phyloP scores from a whole-genome alignment of 2,797 vertebrate genomes.

The Apodemus agrarius region DNA sequence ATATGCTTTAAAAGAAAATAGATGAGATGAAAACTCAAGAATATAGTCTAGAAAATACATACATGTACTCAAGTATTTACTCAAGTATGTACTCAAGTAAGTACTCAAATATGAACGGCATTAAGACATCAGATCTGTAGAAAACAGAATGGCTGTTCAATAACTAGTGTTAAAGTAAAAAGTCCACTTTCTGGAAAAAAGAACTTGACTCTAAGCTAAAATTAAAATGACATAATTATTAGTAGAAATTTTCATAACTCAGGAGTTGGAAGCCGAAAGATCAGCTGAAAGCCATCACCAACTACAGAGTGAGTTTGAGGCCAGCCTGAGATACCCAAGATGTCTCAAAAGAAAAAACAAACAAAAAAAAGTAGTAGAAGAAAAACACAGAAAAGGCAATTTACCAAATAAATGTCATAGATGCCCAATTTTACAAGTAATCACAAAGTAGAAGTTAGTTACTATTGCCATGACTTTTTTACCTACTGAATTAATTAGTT shows the following conservation, averaged over 20 bases:
- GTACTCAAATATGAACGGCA: not conserved
- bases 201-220: not conserved
- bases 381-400: not conserved
- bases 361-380: not conserved
- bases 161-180: not conserved
- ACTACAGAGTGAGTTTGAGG: not conserved
- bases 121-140: not conserved
- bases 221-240: not conserved
- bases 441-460: not conserved
- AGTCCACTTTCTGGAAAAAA: not conserved
- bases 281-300: not conserved
- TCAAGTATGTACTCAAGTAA: not conserved
- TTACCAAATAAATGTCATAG: not conserved
- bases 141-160: not conserved
- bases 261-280: not conserved
- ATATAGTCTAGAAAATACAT: not conserved
- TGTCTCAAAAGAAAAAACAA: not conserved
- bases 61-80: too few species aligned
- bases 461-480: not conserved
- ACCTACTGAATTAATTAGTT: not conserved
- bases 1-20: not conserved
- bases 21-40: not conserved
- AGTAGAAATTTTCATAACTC: not conserved
- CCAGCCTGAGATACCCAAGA: not conserved
- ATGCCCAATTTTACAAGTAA: not conserved